These are phyloP conservation scores for Zoanthus sociatus DNA, from an alignment of 92 coral and sea anemone genomes.

Conservation along the genomic window DNA sequence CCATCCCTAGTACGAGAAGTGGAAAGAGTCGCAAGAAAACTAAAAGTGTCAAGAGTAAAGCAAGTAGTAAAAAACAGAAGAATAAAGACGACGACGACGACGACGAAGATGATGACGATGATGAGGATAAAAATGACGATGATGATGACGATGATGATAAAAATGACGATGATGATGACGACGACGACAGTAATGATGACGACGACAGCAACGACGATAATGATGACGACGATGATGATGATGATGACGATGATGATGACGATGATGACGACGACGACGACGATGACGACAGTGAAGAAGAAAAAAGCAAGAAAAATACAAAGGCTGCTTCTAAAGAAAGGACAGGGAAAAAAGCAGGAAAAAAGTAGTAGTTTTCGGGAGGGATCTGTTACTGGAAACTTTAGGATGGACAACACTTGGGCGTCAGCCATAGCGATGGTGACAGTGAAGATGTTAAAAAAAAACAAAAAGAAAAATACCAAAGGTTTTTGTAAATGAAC, in stretches of 20 bases:
- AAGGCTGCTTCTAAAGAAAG: constrained; percentile 26
- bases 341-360: constrained; percentile 32
- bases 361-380: constrained; percentile 1
- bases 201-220: constrained; percentile 72
- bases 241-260: constrained; percentile 66
- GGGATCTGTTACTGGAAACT: too few relatives aligned
- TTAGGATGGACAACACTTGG: too few relatives aligned
- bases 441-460: too few relatives aligned
- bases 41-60: constrained; percentile 43
- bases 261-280: constrained; percentile 77
- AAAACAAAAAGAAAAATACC: too few relatives aligned
- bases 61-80: constrained; percentile 32
- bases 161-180: constrained; percentile 41
- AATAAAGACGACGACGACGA: constrained; percentile 77
- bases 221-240: constrained; percentile 73
- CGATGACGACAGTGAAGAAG: constrained; percentile 77
- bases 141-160: constrained; percentile 74
- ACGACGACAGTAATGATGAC: constrained; percentile 55
- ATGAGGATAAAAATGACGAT: constrained; percentile 73
- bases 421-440: too few relatives aligned
- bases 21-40: constrained; percentile 40
- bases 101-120: constrained; percentile 71
- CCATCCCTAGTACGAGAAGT: constrained; percentile 11
- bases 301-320: constrained; percentile 34
- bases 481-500: too few relatives aligned